Conservation (phyloP, 2,113 vertebrate species). For the Callorhinus ursinus region DNA sequence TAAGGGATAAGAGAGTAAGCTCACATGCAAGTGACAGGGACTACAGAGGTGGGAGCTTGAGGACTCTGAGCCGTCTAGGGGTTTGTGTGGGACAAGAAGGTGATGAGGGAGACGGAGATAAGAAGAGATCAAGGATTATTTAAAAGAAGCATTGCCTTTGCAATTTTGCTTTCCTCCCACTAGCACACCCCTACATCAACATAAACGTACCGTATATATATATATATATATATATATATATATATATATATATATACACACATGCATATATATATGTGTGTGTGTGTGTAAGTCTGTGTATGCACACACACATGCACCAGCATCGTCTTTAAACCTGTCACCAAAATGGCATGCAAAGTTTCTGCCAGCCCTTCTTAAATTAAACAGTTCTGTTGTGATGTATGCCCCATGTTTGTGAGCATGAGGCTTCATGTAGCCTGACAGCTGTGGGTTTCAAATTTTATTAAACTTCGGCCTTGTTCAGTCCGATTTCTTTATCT, state of each 20-base stretch:
- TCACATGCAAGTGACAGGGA: neutral
- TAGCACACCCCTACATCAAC: neutral
- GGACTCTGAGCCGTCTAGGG: neutral
- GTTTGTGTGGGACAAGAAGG: neutral
- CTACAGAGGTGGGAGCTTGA: neutral
- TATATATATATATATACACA: neutral
- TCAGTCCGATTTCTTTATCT: constrained; percentile 56
- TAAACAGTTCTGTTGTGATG: neutral
- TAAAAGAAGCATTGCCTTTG: neutral
- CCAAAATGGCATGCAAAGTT: neutral
- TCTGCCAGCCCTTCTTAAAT: neutral
- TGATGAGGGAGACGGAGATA: neutral
- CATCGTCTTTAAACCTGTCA: neutral
- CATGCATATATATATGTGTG: neutral
- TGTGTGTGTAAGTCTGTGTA: neutral
- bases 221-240: neutral
- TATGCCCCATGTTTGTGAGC: neutral
- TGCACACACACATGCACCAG: neutral
- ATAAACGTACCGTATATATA: neutral
- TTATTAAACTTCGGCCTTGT: constrained; percentile 66
- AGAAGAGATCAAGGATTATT: neutral
- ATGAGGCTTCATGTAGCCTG: neutral
- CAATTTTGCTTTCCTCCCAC: neutral
- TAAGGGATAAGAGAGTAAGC: neutral
- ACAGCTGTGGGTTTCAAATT: constrained; percentile 54